These are phyloP conservation scores for Dryococelus australis DNA, from an alignment of 2,888 invertebrate species.

Conservation along the genomic window DNA sequence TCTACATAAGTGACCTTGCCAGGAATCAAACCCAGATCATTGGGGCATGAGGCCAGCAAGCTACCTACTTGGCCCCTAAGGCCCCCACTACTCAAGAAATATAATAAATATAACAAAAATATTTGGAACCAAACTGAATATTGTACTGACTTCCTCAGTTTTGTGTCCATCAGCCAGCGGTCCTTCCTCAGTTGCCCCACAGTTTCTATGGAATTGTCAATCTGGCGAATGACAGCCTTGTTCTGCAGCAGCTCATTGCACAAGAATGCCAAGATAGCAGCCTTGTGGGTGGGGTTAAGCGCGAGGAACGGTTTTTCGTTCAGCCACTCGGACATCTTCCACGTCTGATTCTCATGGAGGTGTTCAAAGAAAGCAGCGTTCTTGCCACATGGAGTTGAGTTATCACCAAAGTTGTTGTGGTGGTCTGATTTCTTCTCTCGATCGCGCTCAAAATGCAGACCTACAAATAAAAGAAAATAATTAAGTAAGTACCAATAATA, in stretches of 20 bases:
- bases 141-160: conserved; percentile 83
- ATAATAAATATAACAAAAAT: no score
- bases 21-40: no score
- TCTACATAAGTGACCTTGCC: no score
- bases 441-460: conserved; percentile 82
- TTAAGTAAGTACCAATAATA: no score
- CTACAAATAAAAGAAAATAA: conserved; percentile 53
- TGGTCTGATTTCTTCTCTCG: conserved; percentile 84
- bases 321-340: conserved; percentile 80
- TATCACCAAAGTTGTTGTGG: conserved; percentile 66
- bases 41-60: no score
- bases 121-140: no score
- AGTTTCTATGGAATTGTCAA: conserved; percentile 87
- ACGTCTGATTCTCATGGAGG: conserved; percentile 78
- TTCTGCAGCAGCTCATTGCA: conserved; percentile 95
- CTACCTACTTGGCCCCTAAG: no score
- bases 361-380: conserved; percentile 82
- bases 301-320: conserved; percentile 87
- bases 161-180: conserved; percentile 90
- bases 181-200: conserved; percentile 88
- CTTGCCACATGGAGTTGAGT: conserved; percentile 69
- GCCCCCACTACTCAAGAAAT: no score
- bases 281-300: conserved; percentile 84
- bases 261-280: conserved; percentile 87
- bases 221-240: conserved; percentile 87